Base-by-base conservation (phyloP, 1,140 invertebrate species). In the Mamestra configurata region DNA sequence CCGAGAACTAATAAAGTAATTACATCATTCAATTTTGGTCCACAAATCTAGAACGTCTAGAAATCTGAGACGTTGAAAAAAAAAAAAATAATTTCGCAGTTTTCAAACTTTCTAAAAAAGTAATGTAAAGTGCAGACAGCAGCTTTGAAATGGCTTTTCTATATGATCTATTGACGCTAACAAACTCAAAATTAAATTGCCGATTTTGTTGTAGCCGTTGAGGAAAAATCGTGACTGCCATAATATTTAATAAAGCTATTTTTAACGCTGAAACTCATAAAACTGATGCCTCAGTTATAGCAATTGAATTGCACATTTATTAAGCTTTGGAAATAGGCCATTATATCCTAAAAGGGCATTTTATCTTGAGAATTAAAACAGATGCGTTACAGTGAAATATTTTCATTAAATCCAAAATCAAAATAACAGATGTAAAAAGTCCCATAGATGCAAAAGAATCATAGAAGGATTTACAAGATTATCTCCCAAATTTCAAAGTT, bases 181-280 rank as follows among this genome's bases (percentile, higher is more conserved):
- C 24, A 20, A 53, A 71, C 6, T 71, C 22, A 27, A 51, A 27
- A 71, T 18, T 53, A 18, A 31, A 71, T 51, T 71, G n/a, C 4
- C 46, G 35, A 64, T 66, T 64, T 66, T 40, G 18, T 59, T 24
- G 4, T 4, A 13, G 61, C 18, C 8, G 35, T 20, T 37, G 35
- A 22, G 61, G 61, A 66, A 66, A 37, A 40, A 66, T 20, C 61
- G 61, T 66, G 61, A 20, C 61, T 7, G 61, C 24, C 55, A 59
- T 59, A 59, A 59, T 31, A 31, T 59, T 13, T 59, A 59, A 15
- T 31, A 31, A 59, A 49, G 35, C 8, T 11, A 66, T 66, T 66
- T 66, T 66, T 66, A 11, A 8, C n/a, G 22, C 10, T 6, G 24
- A 5, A 59, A 6, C 24, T 40, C 8, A 10, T 64, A 22, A 22